phyloP scores from a whole-genome alignment of 1,140 invertebrate species.

The Lordiphosa stackelbergi region DNA sequence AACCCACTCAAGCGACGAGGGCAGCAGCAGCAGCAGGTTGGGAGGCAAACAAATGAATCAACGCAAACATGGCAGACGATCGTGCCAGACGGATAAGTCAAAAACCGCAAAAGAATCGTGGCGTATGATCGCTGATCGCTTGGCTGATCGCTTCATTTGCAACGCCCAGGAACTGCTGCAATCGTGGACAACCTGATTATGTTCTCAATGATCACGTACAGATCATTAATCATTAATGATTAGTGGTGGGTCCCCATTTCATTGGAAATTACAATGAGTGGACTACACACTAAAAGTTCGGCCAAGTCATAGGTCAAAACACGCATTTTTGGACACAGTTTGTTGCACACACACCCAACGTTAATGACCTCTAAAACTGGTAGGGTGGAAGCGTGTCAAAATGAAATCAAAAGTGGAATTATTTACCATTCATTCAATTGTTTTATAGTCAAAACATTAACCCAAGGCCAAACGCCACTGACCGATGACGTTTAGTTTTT shows the following conservation, averaged over 20 bases:
- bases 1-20: conserved; percentile 54
- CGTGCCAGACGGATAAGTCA: conserved; percentile 35
- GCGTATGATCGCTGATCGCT: conserved; percentile 9
- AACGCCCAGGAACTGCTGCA: conserved; percentile 68
- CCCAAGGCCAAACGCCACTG: conserved; percentile 64
- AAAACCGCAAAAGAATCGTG: conserved; percentile 16
- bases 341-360: conserved; percentile 48
- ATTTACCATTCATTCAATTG: conserved; percentile 31
- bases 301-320: conserved; percentile 24
- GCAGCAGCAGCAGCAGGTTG: conserved; percentile 46
- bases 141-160: conserved; percentile 19
- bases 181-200: conserved; percentile 31
- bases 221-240: conserved; percentile 21
- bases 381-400: conserved; percentile 35
- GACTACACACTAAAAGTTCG: neutral
- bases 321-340: conserved; percentile 55
- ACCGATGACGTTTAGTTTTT: conserved; percentile 38
- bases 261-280: conserved; percentile 47
- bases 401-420: conserved; percentile 52
- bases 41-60: conserved; percentile 57
- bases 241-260: conserved; percentile 19
- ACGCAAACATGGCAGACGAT: conserved; percentile 45
- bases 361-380: conserved; percentile 65
- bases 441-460: conserved; percentile 46
- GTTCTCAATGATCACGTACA: conserved; percentile 46